phyloP scores from a whole-genome alignment of 2,113 vertebrate genomes.

The Hippocampus barbouri region DNA sequence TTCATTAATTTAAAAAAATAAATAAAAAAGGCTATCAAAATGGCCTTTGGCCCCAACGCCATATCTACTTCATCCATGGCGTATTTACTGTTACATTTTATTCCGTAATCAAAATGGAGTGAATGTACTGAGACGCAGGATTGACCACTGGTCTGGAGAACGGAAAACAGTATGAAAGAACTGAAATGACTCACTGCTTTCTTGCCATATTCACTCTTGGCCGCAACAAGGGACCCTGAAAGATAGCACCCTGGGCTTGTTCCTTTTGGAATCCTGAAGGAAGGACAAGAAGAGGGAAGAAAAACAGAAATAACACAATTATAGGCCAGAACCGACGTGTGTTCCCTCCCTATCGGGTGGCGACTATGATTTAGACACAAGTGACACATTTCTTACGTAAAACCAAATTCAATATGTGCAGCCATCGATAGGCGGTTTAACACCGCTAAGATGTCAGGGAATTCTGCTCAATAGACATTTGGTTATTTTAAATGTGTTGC shows the following conservation, averaged over 20 bases:
- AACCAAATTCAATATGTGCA: neutral
- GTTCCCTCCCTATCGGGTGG: neutral
- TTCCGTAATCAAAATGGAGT: neutral
- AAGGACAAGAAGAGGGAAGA: neutral
- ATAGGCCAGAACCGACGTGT: neutral
- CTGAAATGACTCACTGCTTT: constrained; percentile 89
- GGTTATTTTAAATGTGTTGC: too few species aligned
- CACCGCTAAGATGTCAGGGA: too few species aligned
- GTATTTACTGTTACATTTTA: neutral
- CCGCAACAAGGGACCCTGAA: constrained; percentile 84
- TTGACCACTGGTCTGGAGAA: constrained; percentile 4
- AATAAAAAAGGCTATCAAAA: too few species aligned
- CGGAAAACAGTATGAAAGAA: neutral
- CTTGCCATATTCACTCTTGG: constrained; percentile 95
- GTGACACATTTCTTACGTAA: neutral
- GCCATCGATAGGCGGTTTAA: too few species aligned
- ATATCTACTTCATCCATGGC: neutral
- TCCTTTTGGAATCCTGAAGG: constrained; percentile 87
- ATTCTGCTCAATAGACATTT: too few species aligned
- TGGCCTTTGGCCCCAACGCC: too few species aligned
- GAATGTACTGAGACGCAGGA: constrained; percentile 20
- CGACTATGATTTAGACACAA: neutral
- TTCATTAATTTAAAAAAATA: too few species aligned
- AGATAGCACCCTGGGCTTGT: constrained; percentile 92
- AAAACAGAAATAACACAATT: neutral